A percentile compares a stretch with the other conserved stretches of the same genome.
Evolutionary conservation across 2,113 vertebrate species (phyloP).

Genomic region (Cyphomyrus discorhynchus): DNA sequence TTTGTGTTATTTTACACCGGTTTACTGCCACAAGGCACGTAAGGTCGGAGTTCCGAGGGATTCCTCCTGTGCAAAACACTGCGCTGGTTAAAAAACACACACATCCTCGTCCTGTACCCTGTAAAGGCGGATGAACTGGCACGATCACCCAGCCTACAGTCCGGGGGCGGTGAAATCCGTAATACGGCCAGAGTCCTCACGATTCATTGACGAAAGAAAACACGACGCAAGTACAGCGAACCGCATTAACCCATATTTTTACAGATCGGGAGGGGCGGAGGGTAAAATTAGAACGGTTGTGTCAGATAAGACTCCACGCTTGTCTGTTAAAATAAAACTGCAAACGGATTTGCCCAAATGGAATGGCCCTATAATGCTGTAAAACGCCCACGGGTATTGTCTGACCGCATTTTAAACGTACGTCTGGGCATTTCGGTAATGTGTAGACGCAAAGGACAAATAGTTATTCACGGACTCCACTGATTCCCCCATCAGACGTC

Average conservation of each 20-base stretch:
- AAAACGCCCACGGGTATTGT: constrained; percentile 38
- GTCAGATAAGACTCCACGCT: constrained; percentile 26
- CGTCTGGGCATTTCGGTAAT: constrained; percentile 38
- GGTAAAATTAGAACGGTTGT: constrained; percentile 34
- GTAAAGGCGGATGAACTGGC: constrained; percentile 37
- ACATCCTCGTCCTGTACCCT: constrained; percentile 35
- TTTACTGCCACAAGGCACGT: constrained; percentile 9
- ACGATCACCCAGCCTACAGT: constrained; percentile 31
- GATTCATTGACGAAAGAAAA: constrained; percentile 46
- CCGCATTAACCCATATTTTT: constrained; percentile 22
- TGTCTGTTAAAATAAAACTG: constrained; percentile 37
- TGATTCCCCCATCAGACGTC: constrained; percentile 20
- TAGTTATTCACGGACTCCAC: constrained; percentile 27
- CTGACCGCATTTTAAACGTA: constrained; percentile 47
- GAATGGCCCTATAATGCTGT: constrained; percentile 19
- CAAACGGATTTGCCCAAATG: constrained; percentile 29
- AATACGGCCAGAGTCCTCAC: constrained; percentile 45
- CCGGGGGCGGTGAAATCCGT: constrained; percentile 45
- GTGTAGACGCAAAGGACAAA: constrained; percentile 36
- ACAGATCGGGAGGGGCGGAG: constrained; percentile 18
- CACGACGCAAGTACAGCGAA: constrained; percentile 29
- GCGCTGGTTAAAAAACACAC: constrained; percentile 16
- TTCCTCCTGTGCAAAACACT: constrained; percentile 33
- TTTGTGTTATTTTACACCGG: not conserved
- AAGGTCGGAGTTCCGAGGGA: constrained; percentile 41